Base-by-base conservation (phyloP, 2,113 vertebrate species). In the Puma concolor region DNA sequence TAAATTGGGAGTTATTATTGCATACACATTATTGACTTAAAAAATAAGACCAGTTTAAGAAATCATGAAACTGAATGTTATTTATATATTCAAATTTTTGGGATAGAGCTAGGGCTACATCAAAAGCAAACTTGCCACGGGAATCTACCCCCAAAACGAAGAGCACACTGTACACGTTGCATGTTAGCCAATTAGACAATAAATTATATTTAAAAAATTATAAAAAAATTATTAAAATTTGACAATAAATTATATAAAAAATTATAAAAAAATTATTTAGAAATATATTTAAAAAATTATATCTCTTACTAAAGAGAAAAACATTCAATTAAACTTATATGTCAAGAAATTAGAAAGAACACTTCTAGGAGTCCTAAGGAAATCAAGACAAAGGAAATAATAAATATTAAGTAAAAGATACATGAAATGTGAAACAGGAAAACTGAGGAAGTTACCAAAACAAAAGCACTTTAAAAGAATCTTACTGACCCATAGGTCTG, bases 391-490 rank as follows among this genome's bases (percentile, higher is more conserved):
- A 85, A 82, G 41, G n/a, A 82, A 94, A 94, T 69, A 87, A 60
- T 44, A 50, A 69, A 63, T 38, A 60, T 57, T 21, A 82, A 50
- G 89, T 76, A 2, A 85, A 88, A 77, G 36, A 52, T 31, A 91
- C 64, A 38, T 77, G 25, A 69, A 94, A 89, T 64, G n/a, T 71
- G 92, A 92, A 97, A 81, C 48, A 92, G 38, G 86, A 95, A 90
- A 91, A 82, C 25, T 44, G 10, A 88, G 52, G 33, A 94, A 92
- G 81, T 54, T 41, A 36, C 67, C 21, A 52, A 82, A 94, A 69
- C 57, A 89, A 93, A 95, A 97, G 12, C 12, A 17, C 94, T 76
- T 15, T 92, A 36, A 63, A 88, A 74, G 64, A 85, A 76, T 64
- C 27, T 38, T 57, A 63, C 3, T 86, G 71, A 95, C n/a, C 12